These are phyloP conservation scores for Drosophila bifasciata DNA, from an alignment of 1,140 invertebrate species.

Conservation along the genomic window DNA sequence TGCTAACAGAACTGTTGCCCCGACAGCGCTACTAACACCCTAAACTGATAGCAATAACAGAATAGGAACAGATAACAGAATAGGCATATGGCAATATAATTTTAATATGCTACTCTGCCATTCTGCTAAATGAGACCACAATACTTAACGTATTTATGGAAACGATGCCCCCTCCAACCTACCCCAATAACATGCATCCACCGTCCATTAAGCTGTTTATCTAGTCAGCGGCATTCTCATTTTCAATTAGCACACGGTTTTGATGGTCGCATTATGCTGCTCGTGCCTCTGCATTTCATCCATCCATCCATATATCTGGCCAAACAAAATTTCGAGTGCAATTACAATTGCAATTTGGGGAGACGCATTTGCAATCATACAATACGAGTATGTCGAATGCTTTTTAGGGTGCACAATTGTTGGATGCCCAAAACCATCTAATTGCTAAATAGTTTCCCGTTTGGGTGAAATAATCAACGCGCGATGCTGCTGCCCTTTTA, in stretches of 20 bases:
- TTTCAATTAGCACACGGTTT: constrained; percentile 43
- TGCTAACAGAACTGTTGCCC: too few relatives aligned
- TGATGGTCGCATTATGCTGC: constrained; percentile 43
- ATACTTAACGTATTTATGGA: not conserved
- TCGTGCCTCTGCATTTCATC: constrained; percentile 3
- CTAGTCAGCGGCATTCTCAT: constrained; percentile 16
- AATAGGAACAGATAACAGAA: too few relatives aligned
- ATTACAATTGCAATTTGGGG: constrained; percentile 42
- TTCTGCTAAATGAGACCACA: not conserved
- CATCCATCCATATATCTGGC: constrained; percentile 28
- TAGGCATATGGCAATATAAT: too few relatives aligned
- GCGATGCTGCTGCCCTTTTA: constrained; percentile 51
- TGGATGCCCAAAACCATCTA: constrained; percentile 18
- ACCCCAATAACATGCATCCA: too few relatives aligned
- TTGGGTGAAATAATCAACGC: constrained; percentile 61
- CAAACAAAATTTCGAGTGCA: constrained; percentile 27
- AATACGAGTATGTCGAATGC: too few relatives aligned
- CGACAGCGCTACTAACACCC: too few relatives aligned
- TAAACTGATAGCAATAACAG: too few relatives aligned
- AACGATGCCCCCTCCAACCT: not conserved
- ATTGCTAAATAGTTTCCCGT: constrained; percentile 63
- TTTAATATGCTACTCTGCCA: too few relatives aligned
- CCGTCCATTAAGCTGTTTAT: constrained; percentile 5
- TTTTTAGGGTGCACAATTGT: not conserved
- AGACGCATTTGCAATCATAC: constrained; percentile 41